A percentile compares a stretch with the other conserved stretches of the same genome.
Conservation (phyloP, 1,140 invertebrate genomes). For the Hylaeus anthracinus region DNA sequence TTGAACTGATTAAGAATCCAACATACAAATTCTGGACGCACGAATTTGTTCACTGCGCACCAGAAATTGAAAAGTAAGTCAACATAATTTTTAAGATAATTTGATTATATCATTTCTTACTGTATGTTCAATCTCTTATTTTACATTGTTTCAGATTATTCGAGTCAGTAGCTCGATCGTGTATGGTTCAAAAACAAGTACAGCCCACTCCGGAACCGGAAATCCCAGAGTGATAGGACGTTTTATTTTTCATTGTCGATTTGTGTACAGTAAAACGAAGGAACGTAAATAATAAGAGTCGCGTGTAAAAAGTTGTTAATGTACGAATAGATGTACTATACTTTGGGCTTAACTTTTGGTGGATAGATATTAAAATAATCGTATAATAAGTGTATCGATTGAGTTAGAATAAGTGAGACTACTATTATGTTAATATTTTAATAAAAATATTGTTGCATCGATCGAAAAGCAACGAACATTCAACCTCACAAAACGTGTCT, state of each 20-base stretch:
- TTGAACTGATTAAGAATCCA: constrained; percentile 99
- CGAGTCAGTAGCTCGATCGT: constrained; percentile 96
- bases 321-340: constrained; percentile 77
- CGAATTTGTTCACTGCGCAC: constrained; percentile 99
- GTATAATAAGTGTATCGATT: constrained; percentile 71
- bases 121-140: constrained; percentile 3
- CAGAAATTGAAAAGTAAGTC: constrained; percentile 98
- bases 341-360: constrained; percentile 65
- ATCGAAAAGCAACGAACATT: constrained; percentile 69
- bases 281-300: constrained; percentile 67
- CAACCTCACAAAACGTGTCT: constrained; percentile 76
- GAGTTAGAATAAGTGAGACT: constrained; percentile 67
- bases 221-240: constrained; percentile 83
- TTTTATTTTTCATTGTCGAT: constrained; percentile 71
- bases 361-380: constrained; percentile 58
- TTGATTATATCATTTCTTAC: background rate
- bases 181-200: constrained; percentile 91
- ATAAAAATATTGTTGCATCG: constrained; percentile 68
- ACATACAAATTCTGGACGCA: constrained; percentile 99
- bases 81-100: constrained; percentile 3
- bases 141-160: constrained; percentile 86
- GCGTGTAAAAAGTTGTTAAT: constrained; percentile 80
- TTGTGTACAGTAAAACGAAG: constrained; percentile 77
- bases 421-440: constrained; percentile 75
- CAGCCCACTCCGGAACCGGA: constrained; percentile 82